phyloP scores from a whole-genome alignment of 2,113 vertebrate genomes.

The Zingel zingel region DNA sequence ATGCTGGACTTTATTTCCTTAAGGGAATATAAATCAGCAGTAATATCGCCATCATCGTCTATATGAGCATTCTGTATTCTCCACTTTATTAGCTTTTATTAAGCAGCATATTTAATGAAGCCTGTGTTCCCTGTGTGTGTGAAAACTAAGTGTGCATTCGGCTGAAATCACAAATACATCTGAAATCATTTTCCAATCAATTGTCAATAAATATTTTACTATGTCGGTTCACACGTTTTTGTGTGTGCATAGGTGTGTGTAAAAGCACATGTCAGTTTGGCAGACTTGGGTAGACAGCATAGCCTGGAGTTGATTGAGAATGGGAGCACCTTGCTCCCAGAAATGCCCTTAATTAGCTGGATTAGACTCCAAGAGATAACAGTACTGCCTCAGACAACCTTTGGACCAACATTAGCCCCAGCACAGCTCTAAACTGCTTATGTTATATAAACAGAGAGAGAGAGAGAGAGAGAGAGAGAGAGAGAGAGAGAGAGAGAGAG shows the following conservation, averaged over 20 bases:
- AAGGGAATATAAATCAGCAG: constrained; percentile 32
- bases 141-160: not conserved
- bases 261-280: constrained; percentile 50
- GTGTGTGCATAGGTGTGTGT: constrained; percentile 26
- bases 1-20: constrained; percentile 33
- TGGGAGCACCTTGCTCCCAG: constrained; percentile 74
- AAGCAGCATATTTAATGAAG: constrained; percentile 44
- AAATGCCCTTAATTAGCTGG: constrained; percentile 79
- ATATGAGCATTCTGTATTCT: constrained; percentile 29
- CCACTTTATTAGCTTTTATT: constrained; percentile 51
- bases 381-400: constrained; percentile 61
- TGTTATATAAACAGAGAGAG: constrained; percentile 29
- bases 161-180: not conserved
- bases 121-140: not conserved
- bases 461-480: no score
- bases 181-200: constrained; percentile 9
- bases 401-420: constrained; percentile 59
- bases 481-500: not conserved
- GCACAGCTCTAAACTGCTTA: constrained; percentile 55
- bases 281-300: constrained; percentile 64
- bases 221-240: not conserved
- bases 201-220: not conserved
- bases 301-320: constrained; percentile 70
- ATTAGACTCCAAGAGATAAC: constrained; percentile 74
- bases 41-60: constrained; percentile 29